Conservation (phyloP, 2,888 invertebrate genomes). For the Rhagium mordax region DNA sequence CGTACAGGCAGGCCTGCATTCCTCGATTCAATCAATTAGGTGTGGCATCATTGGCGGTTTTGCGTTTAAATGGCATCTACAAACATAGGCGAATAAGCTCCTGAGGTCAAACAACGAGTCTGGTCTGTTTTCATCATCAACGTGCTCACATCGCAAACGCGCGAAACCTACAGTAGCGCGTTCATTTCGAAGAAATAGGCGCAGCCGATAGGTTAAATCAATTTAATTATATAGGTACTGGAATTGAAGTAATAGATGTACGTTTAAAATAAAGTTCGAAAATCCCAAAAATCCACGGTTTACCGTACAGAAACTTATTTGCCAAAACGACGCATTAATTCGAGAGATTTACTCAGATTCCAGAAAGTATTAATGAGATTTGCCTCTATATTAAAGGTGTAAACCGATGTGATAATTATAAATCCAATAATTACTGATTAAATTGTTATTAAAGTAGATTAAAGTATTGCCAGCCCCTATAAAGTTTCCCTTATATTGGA, state of each 20-base stretch:
- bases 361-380: constrained; percentile 48
- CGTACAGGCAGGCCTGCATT: background rate
- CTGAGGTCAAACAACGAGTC: no score
- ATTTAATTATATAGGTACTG: no score
- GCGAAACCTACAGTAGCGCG: no score
- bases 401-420: constrained; percentile 62
- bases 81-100: no score
- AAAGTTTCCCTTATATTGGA: constrained; percentile 55
- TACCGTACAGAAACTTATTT: background rate
- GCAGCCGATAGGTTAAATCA: no score
- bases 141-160: no score
- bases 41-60: no score
- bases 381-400: constrained; percentile 52
- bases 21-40: background rate
- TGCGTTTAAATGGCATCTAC: no score
- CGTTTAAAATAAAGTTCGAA: background rate
- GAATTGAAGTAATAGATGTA: no score
- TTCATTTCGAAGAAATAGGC: no score
- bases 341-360: constrained; percentile 38
- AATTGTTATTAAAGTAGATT: constrained; percentile 66
- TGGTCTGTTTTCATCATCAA: no score
- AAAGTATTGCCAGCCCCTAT: constrained; percentile 61
- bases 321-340: constrained; percentile 34
- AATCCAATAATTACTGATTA: constrained; percentile 67
- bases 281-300: no score